phyloP scores from a whole-genome alignment of 2,888 invertebrate genomes.

The Pilophorus perplexus region DNA sequence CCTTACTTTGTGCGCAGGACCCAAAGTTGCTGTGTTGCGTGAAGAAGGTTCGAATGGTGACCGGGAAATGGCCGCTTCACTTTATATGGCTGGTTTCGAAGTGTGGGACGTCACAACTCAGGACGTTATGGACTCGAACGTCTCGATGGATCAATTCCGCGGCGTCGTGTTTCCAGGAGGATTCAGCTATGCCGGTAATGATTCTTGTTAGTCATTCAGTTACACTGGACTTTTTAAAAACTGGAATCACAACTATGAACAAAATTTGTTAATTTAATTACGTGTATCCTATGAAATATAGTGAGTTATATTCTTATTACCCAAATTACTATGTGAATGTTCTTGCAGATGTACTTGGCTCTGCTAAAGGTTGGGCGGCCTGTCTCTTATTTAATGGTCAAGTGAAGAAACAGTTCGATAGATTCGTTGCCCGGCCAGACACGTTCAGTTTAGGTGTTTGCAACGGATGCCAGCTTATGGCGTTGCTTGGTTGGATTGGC shows the following conservation, averaged over 20 bases:
- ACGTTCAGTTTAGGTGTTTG: constrained; percentile 97
- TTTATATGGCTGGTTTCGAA: constrained; percentile 82
- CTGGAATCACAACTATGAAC: not conserved
- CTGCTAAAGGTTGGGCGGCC: constrained; percentile 97
- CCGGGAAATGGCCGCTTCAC: constrained; percentile 91
- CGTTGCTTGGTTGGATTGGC: constrained; percentile 86
- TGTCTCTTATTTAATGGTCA: constrained; percentile 77
- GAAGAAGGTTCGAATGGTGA: constrained; percentile 98
- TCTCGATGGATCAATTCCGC: constrained; percentile 74
- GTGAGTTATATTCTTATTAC: not conserved
- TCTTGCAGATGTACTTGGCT: constrained; percentile 80
- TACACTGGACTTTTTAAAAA: not conserved
- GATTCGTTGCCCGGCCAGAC: constrained; percentile 71
- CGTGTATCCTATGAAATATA: constrained; percentile 4
- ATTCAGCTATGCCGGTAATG: constrained; percentile 97
- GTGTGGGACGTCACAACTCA: constrained; percentile 95
- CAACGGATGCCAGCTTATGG: constrained; percentile 97
- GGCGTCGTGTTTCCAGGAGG: constrained; percentile 96
- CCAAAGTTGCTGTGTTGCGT: constrained; percentile 81
- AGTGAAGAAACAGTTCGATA: constrained; percentile 71
- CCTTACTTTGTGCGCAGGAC: too few relatives aligned
- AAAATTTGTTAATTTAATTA: not conserved
- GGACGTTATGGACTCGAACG: constrained; percentile 70
- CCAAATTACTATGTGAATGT: too few relatives aligned
- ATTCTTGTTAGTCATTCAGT: not conserved